Conservation (phyloP, 2,113 vertebrate genomes). For the Pseudorasbora parva region DNA sequence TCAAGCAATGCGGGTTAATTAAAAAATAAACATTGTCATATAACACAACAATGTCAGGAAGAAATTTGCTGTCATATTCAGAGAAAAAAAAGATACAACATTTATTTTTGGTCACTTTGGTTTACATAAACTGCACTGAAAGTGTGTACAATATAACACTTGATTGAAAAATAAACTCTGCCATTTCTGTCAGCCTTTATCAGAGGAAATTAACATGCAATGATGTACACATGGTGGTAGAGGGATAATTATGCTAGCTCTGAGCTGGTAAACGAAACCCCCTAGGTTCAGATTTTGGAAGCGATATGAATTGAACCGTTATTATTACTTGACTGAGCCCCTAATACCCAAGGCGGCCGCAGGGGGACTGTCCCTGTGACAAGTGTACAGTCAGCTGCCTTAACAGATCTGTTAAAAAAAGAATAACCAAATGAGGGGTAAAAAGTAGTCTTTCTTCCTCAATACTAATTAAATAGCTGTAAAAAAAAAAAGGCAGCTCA, state of each 20-base stretch:
- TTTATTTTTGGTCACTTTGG: too few species aligned
- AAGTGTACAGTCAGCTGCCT: constrained; percentile 36
- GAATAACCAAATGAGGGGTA: neutral
- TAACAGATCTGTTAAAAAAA: neutral
- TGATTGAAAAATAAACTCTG: neutral
- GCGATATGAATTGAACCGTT: neutral
- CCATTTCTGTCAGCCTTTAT: neutral
- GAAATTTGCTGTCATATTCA: neutral
- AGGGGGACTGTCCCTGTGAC: neutral
- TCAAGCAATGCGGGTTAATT: neutral
- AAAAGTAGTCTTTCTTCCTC: neutral
- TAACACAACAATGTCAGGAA: neutral
- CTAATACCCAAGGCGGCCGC: neutral
- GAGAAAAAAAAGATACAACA: neutral
- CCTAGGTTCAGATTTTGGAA: neutral
- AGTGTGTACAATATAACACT: neutral
- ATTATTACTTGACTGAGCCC: neutral
- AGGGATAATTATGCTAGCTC: neutral
- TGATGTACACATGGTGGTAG: neutral
- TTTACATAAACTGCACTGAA: too few species aligned
- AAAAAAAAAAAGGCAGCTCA: too few species aligned
- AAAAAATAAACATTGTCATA: neutral
- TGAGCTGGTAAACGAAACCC: neutral
- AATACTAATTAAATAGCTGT: too few species aligned
- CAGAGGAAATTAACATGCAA: neutral